These are phyloP conservation scores for Pogona vitticeps DNA, from an alignment of 2,113 vertebrate species.

Conservation along the genomic window DNA sequence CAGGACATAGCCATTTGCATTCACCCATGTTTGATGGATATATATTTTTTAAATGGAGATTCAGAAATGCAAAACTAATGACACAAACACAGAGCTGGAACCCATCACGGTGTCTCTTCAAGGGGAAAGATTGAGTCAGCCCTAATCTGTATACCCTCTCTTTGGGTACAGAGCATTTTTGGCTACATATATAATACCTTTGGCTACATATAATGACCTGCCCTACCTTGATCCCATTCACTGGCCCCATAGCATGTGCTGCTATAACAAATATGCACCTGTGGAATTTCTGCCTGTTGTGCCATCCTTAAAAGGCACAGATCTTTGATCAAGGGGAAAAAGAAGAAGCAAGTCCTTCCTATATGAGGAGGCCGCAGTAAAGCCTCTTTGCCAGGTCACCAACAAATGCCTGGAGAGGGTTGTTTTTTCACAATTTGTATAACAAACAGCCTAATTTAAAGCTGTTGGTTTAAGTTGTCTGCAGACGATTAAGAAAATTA, in stretches of 20 bases:
- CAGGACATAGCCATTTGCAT: no score
- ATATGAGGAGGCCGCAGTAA: background rate
- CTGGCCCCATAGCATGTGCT: background rate
- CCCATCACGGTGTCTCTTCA: no score
- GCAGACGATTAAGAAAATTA: background rate
- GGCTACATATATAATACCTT: no score
- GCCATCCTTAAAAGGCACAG: background rate
- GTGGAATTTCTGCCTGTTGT: background rate
- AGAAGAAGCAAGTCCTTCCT: background rate
- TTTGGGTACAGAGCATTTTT: no score
- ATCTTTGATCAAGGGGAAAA: background rate
- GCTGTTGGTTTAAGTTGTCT: background rate
- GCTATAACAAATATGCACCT: background rate
- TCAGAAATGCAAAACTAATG: no score
- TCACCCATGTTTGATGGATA: no score
- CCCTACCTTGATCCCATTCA: background rate
- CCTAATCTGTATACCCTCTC: no score
- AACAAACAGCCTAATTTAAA: background rate
- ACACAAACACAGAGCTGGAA: no score
- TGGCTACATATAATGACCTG: no score
- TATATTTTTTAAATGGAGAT: no score
- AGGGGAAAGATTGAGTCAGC: no score
- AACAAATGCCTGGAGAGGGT: background rate
- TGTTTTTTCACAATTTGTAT: background rate
- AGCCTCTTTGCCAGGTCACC: background rate